Conservation (phyloP, 2,797 vertebrate species). For the Cercopithecus hamlyni region DNA sequence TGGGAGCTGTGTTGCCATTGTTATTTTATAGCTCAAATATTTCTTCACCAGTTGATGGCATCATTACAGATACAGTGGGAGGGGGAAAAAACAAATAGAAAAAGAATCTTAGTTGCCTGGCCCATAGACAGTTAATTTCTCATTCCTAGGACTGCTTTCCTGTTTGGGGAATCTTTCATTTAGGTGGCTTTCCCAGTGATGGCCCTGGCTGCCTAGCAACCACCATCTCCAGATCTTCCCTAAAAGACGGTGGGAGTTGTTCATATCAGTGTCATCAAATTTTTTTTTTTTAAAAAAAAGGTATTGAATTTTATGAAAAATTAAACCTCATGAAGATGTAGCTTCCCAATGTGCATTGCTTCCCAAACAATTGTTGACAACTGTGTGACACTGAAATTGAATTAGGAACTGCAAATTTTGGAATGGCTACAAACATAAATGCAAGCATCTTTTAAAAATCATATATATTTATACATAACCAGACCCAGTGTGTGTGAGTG, state of each 20-base stretch:
- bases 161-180: background rate
- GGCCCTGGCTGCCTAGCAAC: slow-evolving; percentile 75
- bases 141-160: background rate
- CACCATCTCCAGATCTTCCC: slow-evolving; percentile 5
- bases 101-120: background rate
- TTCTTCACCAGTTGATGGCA: background rate
- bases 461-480: background rate
- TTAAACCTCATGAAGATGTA: slow-evolving; percentile 32
- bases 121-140: background rate
- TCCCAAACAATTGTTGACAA: slow-evolving; percentile 2
- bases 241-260: background rate
- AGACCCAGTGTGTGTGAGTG: background rate
- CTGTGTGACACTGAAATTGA: background rate
- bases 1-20: background rate
- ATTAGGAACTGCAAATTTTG: background rate
- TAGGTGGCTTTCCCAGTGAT: slow-evolving; percentile 14
- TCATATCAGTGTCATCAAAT: background rate
- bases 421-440: slow-evolving; percentile 2
- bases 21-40: background rate
- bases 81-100: background rate
- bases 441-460: background rate
- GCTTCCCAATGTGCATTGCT: background rate
- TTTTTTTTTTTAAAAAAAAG: slow-evolving; percentile 27
- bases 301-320: slow-evolving; percentile 59
- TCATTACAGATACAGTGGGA: background rate